Evolutionary conservation across 2,888 invertebrate genomes (phyloP).

Genomic region (Hyposoter didymator): DNA sequence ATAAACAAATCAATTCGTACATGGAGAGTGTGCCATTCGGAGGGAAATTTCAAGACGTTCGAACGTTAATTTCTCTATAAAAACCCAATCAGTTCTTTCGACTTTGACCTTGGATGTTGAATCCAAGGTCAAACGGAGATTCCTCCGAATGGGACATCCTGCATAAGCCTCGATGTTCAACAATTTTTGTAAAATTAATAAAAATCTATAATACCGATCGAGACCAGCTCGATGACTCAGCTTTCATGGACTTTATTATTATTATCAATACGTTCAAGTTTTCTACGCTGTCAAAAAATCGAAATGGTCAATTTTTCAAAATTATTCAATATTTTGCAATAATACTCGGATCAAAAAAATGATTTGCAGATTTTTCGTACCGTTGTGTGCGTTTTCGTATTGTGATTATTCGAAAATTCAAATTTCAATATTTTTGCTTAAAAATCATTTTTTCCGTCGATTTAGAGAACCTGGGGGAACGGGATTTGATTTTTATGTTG

Average conservation of each 20-base stretch:
- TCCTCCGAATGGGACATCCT: neutral
- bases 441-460: neutral
- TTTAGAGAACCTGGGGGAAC: too few relatives aligned
- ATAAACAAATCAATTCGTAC: neutral
- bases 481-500: neutral
- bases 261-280: conserved; percentile 18
- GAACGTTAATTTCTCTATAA: neutral
- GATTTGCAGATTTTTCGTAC: neutral
- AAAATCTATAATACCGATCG: conserved; percentile 42
- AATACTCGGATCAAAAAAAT: neutral
- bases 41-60: conserved; percentile 1
- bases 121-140: neutral
- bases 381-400: conserved; percentile 14
- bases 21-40: neutral
- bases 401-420: neutral
- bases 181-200: conserved; percentile 42
- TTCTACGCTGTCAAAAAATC: neutral
- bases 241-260: conserved; percentile 29
- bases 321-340: conserved; percentile 3
- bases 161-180: conserved; percentile 20
- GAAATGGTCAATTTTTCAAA: neutral
- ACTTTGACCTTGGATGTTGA: neutral
- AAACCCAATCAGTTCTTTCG: neutral
- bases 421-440: neutral
- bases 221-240: conserved; percentile 61